Base-by-base conservation (phyloP, 37 sponge, comb jelly and placozoan species). In the Beroe ovata region DNA sequence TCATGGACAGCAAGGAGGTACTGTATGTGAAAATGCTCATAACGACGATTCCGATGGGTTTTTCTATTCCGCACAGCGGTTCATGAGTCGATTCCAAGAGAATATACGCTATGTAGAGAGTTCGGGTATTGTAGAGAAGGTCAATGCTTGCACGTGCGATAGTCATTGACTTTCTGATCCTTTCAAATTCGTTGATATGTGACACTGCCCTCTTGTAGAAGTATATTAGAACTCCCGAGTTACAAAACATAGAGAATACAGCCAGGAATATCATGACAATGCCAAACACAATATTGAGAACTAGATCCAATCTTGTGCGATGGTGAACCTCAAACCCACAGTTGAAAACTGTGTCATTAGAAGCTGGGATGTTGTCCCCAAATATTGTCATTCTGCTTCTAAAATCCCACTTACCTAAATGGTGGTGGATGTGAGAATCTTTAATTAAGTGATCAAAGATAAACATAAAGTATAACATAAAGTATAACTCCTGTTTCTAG, bases 341-440 rank as follows among this genome's bases (percentile, higher is more conserved):
- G 69, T 33, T 34, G 2, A 18, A 26, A 6, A 16, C 21, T 2
- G 69, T 32, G 19, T 25, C 25, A 30, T 26, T 26, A 18, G 25
- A 25, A 34, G 69, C 14, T 1, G 69, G 36, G 35, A 29, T 32
- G 69, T 66, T 29, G 36, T 66, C 36, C 16, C 69, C 69, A 30
- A 66, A 66, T 29, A 66, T 66, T 14, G 69, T 66, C 69, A 66
- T 66, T 29, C 8, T 66, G 11, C n/a, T n/a, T n/a, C n/a, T n/a
- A n/a, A n/a, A n/a, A n/a, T n/a, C n/a, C n/a, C n/a, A n/a, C n/a
- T n/a, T n/a, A n/a, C n/a, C n/a, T n/a, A n/a, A n/a, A n/a, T n/a
- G n/a, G n/a, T n/a, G n/a, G n/a, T n/a, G n/a, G n/a, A n/a, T n/a
- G n/a, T n/a, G n/a, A n/a, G n/a, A n/a, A n/a, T n/a, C n/a, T n/a